A percentile compares a stretch with the other conserved stretches of the same genome.
phyloP scores from a whole-genome alignment of 2,797 vertebrate species.

The Perodicticus potto region DNA sequence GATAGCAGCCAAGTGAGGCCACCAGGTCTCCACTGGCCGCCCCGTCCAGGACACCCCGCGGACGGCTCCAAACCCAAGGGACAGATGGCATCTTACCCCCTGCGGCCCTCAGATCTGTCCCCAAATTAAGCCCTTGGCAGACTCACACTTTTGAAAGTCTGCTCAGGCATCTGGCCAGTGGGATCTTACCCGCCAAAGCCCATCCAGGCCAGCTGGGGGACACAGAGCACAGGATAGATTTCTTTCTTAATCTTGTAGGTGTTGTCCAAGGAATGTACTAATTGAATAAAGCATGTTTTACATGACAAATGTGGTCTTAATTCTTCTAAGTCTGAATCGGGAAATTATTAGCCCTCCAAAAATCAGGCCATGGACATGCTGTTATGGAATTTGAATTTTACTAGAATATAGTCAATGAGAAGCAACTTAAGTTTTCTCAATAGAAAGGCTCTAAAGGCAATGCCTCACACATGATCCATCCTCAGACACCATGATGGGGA shows the following conservation, averaged over 20 bases:
- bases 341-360: background rate
- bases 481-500: background rate
- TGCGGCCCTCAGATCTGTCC: background rate
- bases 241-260: background rate
- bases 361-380: background rate
- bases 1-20: too few species aligned
- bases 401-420: background rate
- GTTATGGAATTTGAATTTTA: constrained; percentile 43
- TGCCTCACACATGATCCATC: background rate
- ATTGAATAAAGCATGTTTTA: background rate
- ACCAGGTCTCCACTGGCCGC: too few species aligned
- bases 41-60: fast-evolving
- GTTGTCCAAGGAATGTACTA: background rate
- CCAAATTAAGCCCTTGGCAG: background rate
- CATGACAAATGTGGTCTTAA: background rate
- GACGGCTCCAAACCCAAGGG: background rate
- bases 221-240: background rate
- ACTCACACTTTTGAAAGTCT: background rate
- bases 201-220: background rate
- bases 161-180: background rate
- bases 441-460: background rate
- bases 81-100: background rate
- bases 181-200: background rate
- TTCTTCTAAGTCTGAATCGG: background rate
- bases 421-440: background rate